Evolutionary conservation across 30 jellyfish, hydroid and myxozoan genomes (phyloP).

Genomic region (Turritopsis rubra): DNA sequence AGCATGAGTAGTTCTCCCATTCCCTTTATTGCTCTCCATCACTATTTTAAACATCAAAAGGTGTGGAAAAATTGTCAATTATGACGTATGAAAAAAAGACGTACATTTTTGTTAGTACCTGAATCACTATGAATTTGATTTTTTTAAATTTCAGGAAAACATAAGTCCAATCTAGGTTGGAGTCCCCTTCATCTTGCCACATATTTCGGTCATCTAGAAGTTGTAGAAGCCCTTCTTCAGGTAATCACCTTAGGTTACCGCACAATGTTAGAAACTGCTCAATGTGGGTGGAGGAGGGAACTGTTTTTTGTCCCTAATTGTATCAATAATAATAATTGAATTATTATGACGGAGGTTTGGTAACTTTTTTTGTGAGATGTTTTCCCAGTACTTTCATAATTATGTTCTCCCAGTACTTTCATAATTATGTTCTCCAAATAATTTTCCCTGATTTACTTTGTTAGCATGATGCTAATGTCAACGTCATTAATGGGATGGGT

Average conservation of each 20-base stretch:
- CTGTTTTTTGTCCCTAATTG: too few species aligned
- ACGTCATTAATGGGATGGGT: slow-evolving; percentile 95
- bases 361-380: not conserved
- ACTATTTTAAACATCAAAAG: too few species aligned
- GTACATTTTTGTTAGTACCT: too few species aligned
- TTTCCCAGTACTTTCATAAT: not conserved
- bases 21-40: too few species aligned
- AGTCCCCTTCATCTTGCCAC: slow-evolving; percentile 95
- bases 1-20: too few species aligned
- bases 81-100: too few species aligned
- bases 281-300: too few species aligned
- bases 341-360: not conserved
- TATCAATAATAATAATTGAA: not conserved
- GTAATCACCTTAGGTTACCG: too few species aligned
- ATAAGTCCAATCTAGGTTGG: slow-evolving; percentile 93
- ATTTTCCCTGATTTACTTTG: not conserved
- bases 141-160: slow-evolving; percentile 46
- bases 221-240: slow-evolving; percentile 67
- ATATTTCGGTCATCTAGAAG: slow-evolving; percentile 81
- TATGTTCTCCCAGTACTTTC: not conserved
- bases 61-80: too few species aligned
- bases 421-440: not conserved
- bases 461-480: slow-evolving; percentile 89
- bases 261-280: too few species aligned
- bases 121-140: not conserved